Percentiles rank a stretch among this genome's conserved stretches.
Conservation (phyloP, 2,888 invertebrate species). For the Esperia sulphurella region DNA sequence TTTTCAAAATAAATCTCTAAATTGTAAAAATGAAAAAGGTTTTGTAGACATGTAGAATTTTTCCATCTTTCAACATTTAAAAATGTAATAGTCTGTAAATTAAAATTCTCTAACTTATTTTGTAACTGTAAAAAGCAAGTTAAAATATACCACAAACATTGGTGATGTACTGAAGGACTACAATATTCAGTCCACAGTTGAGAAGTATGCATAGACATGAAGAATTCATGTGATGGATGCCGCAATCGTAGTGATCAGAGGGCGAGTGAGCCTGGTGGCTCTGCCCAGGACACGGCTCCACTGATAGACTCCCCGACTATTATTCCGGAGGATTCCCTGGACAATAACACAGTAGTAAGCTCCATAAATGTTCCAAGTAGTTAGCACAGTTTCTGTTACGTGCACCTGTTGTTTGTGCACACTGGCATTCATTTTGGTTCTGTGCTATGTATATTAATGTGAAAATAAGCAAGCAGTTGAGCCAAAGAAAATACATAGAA, state of each 20-base stretch:
- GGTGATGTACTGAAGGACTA: constrained; percentile 36
- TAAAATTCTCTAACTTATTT: no score
- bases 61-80: no score
- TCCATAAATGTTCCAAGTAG: constrained; percentile 33
- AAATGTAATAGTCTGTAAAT: no score
- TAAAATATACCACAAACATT: neutral
- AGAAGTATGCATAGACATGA: constrained; percentile 75
- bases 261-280: constrained; percentile 5
- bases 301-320: constrained; percentile 56
- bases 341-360: constrained; percentile 65
- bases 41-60: neutral
- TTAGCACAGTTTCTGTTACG: constrained; percentile 34
- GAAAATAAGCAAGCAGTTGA: neutral
- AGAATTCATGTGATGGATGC: constrained; percentile 61
- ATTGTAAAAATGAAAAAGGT: constrained; percentile 1
- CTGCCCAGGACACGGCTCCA: constrained; percentile 29
- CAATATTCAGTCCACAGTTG: constrained; percentile 61
- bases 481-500: neutral
- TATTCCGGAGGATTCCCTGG: constrained; percentile 57
- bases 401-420: constrained; percentile 21
- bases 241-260: constrained; percentile 51
- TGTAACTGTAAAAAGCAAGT: no score
- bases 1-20: no score
- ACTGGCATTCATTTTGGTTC: neutral
- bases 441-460: neutral